Evolutionary conservation across 2,113 vertebrate genomes (phyloP), one percentile per base, ranked within the genome.

Genomic region (Eudyptes chrysolophus): DNA sequence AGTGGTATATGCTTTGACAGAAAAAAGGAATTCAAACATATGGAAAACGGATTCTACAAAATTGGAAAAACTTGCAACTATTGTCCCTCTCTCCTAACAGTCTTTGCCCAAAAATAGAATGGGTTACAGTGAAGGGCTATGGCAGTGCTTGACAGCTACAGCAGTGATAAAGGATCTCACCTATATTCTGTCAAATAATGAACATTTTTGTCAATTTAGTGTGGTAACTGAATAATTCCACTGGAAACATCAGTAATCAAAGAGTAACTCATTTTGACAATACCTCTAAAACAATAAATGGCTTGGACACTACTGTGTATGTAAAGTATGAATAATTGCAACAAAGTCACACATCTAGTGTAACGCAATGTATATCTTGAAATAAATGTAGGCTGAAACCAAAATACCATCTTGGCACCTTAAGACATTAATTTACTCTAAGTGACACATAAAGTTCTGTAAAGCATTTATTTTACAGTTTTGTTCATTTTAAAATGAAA

Each of bases 131-230:
- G 10, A 78, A 72, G 55, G 77, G 24, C 61, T 85, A 80, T n/a
- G 19, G 70, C 42, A 76, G 1, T n/a, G 16, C 32, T 70, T 80
- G 40, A 74, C 62, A 93, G 30, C 17, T 92, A 68, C 32, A 61
- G 11, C 58, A 74, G 17, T 90, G 55, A 78, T 58, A 84, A 34
- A 70, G 13, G 16, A 57, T 55, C 48, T 87, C 52, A 57, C 55
- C 58, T 93, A n/a, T 87, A 71, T 90, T 95, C 60, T 95, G 64
- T 81, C 80, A 94, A 90, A 90, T 87, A 75, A 48, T 36, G 12
- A 90, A 55, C 22, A 55, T 68, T 84, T 60, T 84, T 66, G 29
- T 75, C 76, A 62, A 48, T 90, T 75, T 64, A 84, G 90, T 94
- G 38, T 71, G 16, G 21, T n/a, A 75, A 84, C 29, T 40, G 24